Conservation (phyloP, 2,797 vertebrate species). For the Falco columbarius region DNA sequence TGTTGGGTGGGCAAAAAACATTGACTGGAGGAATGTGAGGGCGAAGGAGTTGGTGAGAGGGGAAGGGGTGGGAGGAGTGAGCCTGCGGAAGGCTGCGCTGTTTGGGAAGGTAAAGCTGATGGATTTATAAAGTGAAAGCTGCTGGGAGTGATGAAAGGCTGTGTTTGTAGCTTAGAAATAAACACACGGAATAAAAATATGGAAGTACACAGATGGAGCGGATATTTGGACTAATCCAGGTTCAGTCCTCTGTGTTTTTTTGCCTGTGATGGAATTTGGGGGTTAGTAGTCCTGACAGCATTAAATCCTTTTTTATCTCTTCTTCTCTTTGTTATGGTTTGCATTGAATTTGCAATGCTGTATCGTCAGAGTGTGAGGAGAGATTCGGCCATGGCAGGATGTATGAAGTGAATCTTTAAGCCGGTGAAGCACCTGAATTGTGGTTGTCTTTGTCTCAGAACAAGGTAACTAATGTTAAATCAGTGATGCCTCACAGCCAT, state of each 20-base stretch:
- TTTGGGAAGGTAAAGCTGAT: neutral
- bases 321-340: neutral
- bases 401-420: neutral
- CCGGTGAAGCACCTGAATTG: fast-evolving
- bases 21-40: neutral
- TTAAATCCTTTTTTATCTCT: constrained; percentile 20
- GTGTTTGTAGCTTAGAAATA: neutral
- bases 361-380: neutral
- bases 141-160: neutral
- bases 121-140: constrained; percentile 20
- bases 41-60: neutral
- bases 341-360: neutral
- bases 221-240: constrained; percentile 10
- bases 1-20: neutral
- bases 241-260: neutral
- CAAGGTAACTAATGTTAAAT: neutral
- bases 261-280: neutral
- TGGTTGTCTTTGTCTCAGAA: fast-evolving
- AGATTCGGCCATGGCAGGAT: fast-evolving
- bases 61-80: neutral
- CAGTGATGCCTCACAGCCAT: fast-evolving
- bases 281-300: neutral
- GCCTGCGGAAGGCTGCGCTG: neutral
- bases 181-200: neutral
- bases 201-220: neutral